Evolutionary conservation across 30 jellyfish, hydroid and myxozoan species (phyloP).

Genomic region (Mastigias papua): DNA sequence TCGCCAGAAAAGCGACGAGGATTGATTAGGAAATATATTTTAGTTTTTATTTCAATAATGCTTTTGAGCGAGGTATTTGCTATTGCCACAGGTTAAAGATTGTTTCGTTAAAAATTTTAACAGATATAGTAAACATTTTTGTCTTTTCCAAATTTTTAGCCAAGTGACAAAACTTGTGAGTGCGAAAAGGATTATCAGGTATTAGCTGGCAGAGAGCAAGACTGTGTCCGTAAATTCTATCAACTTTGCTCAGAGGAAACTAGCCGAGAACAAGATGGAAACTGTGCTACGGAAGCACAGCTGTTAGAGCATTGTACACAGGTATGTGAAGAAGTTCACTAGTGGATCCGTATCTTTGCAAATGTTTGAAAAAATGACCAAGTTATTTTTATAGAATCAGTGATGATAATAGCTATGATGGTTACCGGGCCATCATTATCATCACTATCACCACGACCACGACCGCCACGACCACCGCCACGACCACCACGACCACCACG

Average conservation of each 20-base stretch:
- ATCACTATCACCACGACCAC: background rate
- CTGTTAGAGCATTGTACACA: conserved; percentile 64
- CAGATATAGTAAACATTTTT: no score
- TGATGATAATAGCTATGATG: no score
- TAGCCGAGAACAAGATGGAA: conserved; percentile 85
- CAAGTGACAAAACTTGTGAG: conserved; percentile 86
- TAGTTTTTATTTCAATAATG: no score
- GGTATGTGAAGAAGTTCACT: conserved; percentile 8
- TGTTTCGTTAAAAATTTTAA: no score
- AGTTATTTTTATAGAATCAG: background rate
- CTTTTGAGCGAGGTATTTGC: no score
- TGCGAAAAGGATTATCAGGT: conserved; percentile 92
- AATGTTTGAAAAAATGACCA: background rate
- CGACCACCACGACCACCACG: background rate
- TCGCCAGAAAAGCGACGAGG: no score
- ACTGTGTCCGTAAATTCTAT: conserved; percentile 88
- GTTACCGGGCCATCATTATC: background rate
- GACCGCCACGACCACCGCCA: background rate
- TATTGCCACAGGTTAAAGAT: no score
- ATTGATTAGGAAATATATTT: no score
- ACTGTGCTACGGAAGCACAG: conserved; percentile 73
- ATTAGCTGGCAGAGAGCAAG: conserved; percentile 82
- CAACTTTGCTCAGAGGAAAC: conserved; percentile 89
- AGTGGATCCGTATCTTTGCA: background rate
- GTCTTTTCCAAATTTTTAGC: conserved; percentile 57